Percentiles rank a stretch among this genome's conserved stretches.
phyloP scores from a whole-genome alignment of 2,888 invertebrate genomes.

The Monochamus alternatus region DNA sequence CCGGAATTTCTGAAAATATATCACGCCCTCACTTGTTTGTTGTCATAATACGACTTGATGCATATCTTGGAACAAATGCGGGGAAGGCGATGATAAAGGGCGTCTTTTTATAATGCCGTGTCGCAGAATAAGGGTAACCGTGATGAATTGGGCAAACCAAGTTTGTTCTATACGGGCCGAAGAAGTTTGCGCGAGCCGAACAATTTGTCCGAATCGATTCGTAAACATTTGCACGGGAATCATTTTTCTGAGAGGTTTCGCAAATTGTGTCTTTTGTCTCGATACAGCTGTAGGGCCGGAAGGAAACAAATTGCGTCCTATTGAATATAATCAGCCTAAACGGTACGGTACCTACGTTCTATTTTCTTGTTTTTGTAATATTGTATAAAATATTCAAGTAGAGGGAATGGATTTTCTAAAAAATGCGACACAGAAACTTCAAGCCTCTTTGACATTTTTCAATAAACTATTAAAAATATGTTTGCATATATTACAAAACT shows the following conservation, averaged over 20 bases:
- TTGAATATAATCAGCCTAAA: background rate
- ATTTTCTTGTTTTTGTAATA: background rate
- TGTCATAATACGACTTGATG: constrained; percentile 42
- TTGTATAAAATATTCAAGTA: no score
- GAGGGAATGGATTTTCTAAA: no score
- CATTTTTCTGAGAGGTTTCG: constrained; percentile 8
- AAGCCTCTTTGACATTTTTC: no score
- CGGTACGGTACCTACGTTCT: background rate
- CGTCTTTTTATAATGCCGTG: constrained; percentile 41
- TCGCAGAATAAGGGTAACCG: constrained; percentile 14
- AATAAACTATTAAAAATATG: no score
- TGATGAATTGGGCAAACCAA: constrained; percentile 34
- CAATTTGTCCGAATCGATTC: constrained; percentile 4
- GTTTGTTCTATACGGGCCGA: constrained; percentile 16
- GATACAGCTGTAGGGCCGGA: no score
- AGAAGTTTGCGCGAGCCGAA: background rate
- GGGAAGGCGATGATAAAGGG: constrained; percentile 40
- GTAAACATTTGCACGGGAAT: background rate
- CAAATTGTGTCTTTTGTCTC: constrained; percentile 8
- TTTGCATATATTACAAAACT: no score
- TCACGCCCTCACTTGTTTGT: constrained; percentile 33
- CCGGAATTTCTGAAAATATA: constrained; percentile 80
- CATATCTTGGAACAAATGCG: constrained; percentile 48
- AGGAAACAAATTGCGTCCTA: background rate
- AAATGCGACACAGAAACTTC: no score